Percentiles rank a stretch among this genome's conserved stretches.
These are phyloP conservation scores for Acropora yongei DNA, from an alignment of 64 coral and sea anemone species.

Conservation along the genomic window DNA sequence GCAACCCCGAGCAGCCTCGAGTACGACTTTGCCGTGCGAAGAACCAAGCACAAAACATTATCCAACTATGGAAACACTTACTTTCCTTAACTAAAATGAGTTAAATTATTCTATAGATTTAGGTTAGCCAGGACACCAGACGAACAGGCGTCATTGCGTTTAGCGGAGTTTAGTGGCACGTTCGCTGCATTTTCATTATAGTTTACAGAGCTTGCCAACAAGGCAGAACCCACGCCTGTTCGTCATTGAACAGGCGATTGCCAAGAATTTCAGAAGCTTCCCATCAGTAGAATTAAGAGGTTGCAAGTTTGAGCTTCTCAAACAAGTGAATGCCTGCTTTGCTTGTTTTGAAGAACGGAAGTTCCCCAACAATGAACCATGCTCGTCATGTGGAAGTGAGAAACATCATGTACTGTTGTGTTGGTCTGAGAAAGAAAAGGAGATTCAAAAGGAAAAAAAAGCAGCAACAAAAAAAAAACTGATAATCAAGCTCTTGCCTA, in stretches of 20 bases:
- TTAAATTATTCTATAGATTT: no score
- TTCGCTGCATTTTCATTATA: no score
- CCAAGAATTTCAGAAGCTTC: conserved; percentile 79
- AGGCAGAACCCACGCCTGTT: no score
- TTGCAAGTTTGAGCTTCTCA: conserved; percentile 68
- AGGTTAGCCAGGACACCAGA: no score
- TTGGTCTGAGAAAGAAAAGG: conserved; percentile 23
- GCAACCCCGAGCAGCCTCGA: no score
- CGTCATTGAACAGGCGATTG: conserved; percentile 34
- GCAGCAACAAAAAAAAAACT: not conserved
- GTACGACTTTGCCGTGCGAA: no score
- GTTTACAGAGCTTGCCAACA: no score
- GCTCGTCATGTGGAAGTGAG: conserved; percentile 55
- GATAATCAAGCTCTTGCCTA: conserved; percentile 19
- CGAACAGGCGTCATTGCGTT: no score
- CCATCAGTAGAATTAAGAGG: conserved; percentile 25
- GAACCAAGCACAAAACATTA: no score
- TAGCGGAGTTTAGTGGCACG: no score
- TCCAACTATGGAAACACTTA: no score
- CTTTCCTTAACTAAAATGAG: no score
- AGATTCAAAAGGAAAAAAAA: conserved; percentile 17
- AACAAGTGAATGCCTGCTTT: conserved; percentile 75
- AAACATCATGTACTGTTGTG: conserved; percentile 56
- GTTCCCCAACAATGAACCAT: conserved; percentile 20
- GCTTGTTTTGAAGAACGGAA: conserved; percentile 72